Base-by-base conservation (phyloP, 2,888 invertebrate genomes). In the Microplitis manilae region DNA sequence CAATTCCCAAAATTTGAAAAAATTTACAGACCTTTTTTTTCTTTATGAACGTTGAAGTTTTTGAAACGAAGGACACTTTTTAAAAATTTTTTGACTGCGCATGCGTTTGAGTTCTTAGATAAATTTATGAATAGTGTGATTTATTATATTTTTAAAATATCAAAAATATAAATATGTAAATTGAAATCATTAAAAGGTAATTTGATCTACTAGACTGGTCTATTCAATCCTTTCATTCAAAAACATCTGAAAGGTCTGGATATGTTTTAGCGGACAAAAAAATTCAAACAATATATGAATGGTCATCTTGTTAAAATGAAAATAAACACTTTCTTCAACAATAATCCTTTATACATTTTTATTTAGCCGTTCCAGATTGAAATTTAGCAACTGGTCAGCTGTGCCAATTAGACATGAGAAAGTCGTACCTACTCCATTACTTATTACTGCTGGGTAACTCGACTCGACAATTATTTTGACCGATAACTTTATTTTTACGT, bases 281-380 rank as follows among this genome's bases (percentile, higher is more conserved):
- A 80, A 81, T 79, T 17, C 41, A 9, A 60, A 73, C 38, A 68
- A 75, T 83, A 77, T 85, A 30, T 30, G 30, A 30, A 30, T 30
- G 86, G 86, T 82, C 87, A 88, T 86, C 85, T 86, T 87, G 86
- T 87, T 88, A 87, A 85, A 85, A 85, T 87, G 88, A 87, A 87
- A 88, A 88, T 87, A 86, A 85, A 86, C 83, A 82, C 86, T 86
- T 85, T 85, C 82, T 82, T 85, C 78, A 76, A 73, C 30, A 30
- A 30, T 30, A 50, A 50, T 50, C 50, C 50, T 50, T 50, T 50
- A 13, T 50, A 50, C 13, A 13, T 50, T 41, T 13, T 50, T 50
- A 50, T 5, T 50, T 13, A 13, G 8, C 4, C 77, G 81, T 78
- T 70, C 79, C 81, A 85, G 84, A 86, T 86, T 83, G 84, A 85